Percentiles rank a stretch among this genome's conserved stretches.
phyloP scores from a whole-genome alignment of 2,888 invertebrate species.

The Disparrhopalites patrizii region DNA sequence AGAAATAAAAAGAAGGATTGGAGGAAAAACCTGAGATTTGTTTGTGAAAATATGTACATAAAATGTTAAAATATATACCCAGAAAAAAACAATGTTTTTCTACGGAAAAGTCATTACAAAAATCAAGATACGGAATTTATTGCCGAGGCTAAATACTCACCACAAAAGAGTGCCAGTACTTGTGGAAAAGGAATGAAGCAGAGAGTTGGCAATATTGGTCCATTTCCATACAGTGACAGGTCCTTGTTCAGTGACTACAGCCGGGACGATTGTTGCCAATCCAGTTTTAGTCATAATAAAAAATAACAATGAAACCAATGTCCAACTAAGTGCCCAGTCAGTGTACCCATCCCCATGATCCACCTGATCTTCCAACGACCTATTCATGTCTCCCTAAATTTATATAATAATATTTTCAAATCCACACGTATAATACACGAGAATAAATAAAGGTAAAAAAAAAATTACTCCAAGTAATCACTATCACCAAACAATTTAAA shows the following conservation, averaged over 20 bases:
- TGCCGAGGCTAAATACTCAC: slow-evolving; percentile 43
- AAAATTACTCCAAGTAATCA: too few species aligned
- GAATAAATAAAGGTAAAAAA: too few species aligned
- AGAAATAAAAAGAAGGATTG: too few species aligned
- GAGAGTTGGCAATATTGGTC: slow-evolving; percentile 51
- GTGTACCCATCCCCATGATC: not conserved
- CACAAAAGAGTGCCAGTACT: slow-evolving; percentile 50
- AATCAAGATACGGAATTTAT: not conserved
- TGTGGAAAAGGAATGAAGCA: slow-evolving; percentile 51
- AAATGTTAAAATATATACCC: not conserved
- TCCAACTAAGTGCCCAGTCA: slow-evolving; percentile 20
- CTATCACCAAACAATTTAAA: too few species aligned
- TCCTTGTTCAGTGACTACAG: slow-evolving; percentile 27
- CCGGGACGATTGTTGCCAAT: slow-evolving; percentile 12
- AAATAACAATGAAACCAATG: slow-evolving; percentile 11
- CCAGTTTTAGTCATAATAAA: slow-evolving; percentile 24
- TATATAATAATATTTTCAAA: too few species aligned
- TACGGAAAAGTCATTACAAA: not conserved
- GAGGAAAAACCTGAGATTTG: too few species aligned
- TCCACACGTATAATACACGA: too few species aligned
- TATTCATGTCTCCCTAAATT: not conserved
- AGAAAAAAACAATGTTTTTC: slow-evolving; percentile 6
- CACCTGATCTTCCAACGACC: not conserved
- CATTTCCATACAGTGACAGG: slow-evolving; percentile 50
- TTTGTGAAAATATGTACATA: too few species aligned